Evolutionary conservation across 2,113 vertebrate species (phyloP), one percentile per base, ranked within the genome.

Genomic region (Hiodon alosoides): DNA sequence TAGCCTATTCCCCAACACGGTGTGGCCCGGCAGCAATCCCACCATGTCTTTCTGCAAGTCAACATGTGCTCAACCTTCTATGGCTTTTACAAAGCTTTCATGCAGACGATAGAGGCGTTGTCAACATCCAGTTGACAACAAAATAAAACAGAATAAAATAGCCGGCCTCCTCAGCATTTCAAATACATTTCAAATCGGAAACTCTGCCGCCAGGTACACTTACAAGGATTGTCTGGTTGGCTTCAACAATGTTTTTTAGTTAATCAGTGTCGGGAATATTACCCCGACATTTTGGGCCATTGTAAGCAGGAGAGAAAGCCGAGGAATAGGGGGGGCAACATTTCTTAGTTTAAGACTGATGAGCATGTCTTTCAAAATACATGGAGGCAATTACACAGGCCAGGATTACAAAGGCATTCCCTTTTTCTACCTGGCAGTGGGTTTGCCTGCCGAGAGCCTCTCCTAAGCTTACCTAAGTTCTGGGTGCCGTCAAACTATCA

Each of bases 341-440:
- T 70, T 68, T 70, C 50, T n/a, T 76, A 76, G 48, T 17, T 52
- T 70, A n/a, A 62, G 46, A 76, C 16, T 10, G n/a, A 53, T 55
- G 57, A 71, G 53, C 65, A 50, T 53, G 68, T 70, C 51, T 73
- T 52, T 73, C 73, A 67, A 57, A 74, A 58, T 74, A 74, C 57
- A 58, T 67, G 62, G 64, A 46, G 58, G 73, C 73, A 67, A 74
- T 74, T 74, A 74, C 50, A 55, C 46, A 50, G 52, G 50, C 48
- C 58, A 67, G 51, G 64, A 71, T 76, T 71, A 76, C 50, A 6
- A 47, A 69, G 11, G 51, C 46, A n/a, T 3, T 48, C 9, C 70
- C 50, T 8, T 50, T 50, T 31, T 31, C 52, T 70, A 17, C 50
- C 53, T 53, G n/a, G 10, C 13, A 9, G 31, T 31, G 16, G 59